phyloP scores from a whole-genome alignment of 2,888 invertebrate species.

The Pimpla rufipes region DNA sequence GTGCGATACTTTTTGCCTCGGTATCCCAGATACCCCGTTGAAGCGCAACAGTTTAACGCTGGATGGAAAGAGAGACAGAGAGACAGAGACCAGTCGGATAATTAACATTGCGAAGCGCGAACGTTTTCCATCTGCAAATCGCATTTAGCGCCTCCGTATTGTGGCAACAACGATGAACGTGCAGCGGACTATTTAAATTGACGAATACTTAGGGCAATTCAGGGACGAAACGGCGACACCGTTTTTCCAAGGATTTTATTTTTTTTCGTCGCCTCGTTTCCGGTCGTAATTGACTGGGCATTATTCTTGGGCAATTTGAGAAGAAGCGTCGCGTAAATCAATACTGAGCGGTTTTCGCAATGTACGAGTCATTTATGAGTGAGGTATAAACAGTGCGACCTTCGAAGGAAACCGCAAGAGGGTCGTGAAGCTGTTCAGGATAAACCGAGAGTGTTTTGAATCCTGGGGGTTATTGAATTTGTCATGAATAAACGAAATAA shows the following conservation, averaged over 20 bases:
- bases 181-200: not conserved
- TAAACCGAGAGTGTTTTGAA: too few species aligned
- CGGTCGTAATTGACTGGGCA: not conserved
- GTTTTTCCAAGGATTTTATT: not conserved
- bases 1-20: constrained; percentile 1
- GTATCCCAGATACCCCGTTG: constrained; percentile 7
- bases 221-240: not conserved
- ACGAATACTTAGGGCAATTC: not conserved
- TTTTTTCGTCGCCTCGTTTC: not conserved
- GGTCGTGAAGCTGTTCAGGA: too few species aligned
- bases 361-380: not conserved
- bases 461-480: too few species aligned
- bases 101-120: constrained; percentile 49
- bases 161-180: not conserved
- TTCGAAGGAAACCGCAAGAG: too few species aligned
- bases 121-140: constrained; percentile 7
- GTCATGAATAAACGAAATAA: too few species aligned
- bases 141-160: not conserved
- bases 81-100: not conserved
- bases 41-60: constrained; percentile 17
- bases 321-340: not conserved
- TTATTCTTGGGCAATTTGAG: not conserved
- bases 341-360: not conserved
- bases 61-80: too few species aligned
- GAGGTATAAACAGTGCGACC: too few species aligned